Evolutionary conservation across 2,113 vertebrate species (phyloP).

Genomic region (Semicossyphus pulcher): DNA sequence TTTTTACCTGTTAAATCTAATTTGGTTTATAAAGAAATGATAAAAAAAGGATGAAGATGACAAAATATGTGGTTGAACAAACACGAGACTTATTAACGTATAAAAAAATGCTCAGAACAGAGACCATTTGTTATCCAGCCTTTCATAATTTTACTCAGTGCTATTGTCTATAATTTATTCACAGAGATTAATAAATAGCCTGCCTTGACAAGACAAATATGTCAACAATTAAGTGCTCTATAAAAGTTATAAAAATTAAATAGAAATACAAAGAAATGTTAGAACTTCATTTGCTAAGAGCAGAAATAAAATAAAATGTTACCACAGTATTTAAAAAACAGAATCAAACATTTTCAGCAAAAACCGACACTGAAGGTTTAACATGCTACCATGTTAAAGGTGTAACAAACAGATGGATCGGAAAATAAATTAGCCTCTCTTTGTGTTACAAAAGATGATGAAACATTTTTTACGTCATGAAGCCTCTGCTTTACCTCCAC

Average conservation of each 20-base stretch:
- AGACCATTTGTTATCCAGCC: not conserved
- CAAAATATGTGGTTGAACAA: not conserved
- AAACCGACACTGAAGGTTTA: not conserved
- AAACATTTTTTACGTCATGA: not conserved
- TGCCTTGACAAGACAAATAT: not conserved
- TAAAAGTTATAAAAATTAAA: not conserved
- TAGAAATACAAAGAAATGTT: constrained; percentile 9
- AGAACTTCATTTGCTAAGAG: not conserved
- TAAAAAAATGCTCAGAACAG: not conserved
- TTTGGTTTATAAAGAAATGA: not conserved
- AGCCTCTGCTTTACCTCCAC: no score
- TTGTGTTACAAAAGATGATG: not conserved
- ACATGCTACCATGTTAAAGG: not conserved
- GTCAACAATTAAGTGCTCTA: not conserved
- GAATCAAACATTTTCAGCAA: not conserved
- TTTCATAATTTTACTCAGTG: not conserved
- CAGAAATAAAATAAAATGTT: not conserved
- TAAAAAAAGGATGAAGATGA: not conserved
- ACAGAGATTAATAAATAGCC: not conserved
- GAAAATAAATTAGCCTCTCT: not conserved
- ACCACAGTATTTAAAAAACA: no score
- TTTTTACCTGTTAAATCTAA: not conserved
- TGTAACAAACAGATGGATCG: not conserved
- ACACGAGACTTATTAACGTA: not conserved
- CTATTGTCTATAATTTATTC: not conserved